These are phyloP conservation scores for Leptinotarsa haldemani DNA, from an alignment of 2,888 invertebrate species.

Conservation along the genomic window DNA sequence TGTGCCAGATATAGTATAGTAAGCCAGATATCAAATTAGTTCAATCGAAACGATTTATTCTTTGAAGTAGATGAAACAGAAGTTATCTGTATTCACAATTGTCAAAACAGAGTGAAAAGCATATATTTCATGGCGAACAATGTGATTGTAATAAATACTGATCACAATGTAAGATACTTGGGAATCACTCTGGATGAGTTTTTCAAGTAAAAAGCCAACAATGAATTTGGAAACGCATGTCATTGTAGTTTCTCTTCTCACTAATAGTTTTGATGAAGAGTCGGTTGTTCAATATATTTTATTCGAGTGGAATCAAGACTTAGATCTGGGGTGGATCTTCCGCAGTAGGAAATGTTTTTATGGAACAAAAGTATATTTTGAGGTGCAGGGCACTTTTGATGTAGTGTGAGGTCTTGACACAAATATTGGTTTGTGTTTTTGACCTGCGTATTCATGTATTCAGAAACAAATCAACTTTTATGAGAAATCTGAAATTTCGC, in stretches of 20 bases:
- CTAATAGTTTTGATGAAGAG: neutral
- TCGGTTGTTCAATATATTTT: neutral
- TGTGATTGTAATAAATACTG: too few relatives aligned
- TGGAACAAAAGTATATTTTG: neutral
- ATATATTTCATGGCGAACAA: too few relatives aligned
- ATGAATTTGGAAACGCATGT: slow-evolving; percentile 3
- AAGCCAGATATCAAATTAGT: neutral
- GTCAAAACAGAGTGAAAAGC: neutral
- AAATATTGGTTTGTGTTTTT: neutral
- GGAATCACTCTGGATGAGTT: neutral
- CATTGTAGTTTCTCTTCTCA: slow-evolving; percentile 2
- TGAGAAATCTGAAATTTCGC: too few relatives aligned
- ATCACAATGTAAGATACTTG: too few relatives aligned
- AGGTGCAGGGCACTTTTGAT: neutral
- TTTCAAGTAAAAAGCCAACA: neutral
- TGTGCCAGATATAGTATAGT: neutral
- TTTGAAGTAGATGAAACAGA: neutral
- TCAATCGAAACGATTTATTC: neutral
- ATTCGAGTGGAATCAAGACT: neutral
- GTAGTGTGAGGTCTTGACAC: neutral
- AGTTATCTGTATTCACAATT: neutral
- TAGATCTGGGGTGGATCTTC: neutral
- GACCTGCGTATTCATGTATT: too few relatives aligned
- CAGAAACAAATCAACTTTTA: too few relatives aligned
- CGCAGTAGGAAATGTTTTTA: neutral